These are phyloP conservation scores for Mirza zaza DNA, from an alignment of 2,113 vertebrate genomes.

Conservation along the genomic window DNA sequence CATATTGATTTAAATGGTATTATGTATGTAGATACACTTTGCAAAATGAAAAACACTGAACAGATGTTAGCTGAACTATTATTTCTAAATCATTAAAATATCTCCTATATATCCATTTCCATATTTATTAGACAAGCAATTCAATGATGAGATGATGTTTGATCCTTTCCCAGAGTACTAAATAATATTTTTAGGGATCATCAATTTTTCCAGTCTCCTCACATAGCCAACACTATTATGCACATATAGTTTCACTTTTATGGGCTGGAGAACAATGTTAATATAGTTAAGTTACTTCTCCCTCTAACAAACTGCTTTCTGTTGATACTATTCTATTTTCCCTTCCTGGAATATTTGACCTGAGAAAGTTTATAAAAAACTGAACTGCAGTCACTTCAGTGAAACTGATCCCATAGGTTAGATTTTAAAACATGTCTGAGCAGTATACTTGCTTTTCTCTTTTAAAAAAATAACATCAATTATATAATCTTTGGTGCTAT, in stretches of 20 bases:
- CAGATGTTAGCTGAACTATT: neutral
- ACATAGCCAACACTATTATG: neutral
- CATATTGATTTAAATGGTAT: neutral
- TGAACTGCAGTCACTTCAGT: neutral
- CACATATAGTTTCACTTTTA: neutral
- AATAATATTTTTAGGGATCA: neutral
- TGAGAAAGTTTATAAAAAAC: neutral
- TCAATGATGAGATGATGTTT: neutral
- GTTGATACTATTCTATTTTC: neutral
- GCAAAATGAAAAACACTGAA: neutral
- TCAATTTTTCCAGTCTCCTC: neutral
- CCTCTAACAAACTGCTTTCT: neutral
- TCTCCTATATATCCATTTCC: neutral
- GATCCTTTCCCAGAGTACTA: neutral
- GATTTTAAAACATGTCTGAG: neutral
- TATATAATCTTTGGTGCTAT: neutral
- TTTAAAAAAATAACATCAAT: neutral
- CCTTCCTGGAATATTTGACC: neutral
- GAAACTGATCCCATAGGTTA: conserved; percentile 2
- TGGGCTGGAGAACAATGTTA: neutral
- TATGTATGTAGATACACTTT: neutral
- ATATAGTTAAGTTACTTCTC: neutral
- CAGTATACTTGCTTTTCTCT: neutral
- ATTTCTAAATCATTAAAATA: neutral
- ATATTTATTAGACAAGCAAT: neutral